Percentiles rank a stretch among this genome's conserved stretches.
Conservation (phyloP, 2,113 vertebrate species). For the Phainopepla nitens region DNA sequence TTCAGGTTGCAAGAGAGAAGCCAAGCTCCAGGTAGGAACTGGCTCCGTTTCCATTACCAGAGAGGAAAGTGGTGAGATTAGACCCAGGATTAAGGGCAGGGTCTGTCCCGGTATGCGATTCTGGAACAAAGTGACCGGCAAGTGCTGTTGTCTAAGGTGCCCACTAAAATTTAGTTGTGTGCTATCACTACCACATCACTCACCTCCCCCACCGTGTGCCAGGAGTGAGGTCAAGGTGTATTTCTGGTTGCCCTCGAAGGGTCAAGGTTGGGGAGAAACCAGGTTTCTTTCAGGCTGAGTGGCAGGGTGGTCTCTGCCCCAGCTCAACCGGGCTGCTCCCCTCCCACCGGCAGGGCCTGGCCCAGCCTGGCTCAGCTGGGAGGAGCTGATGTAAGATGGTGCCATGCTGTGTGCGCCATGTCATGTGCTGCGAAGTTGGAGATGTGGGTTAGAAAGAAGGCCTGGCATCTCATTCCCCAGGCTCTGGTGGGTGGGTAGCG, state of each 20-base stretch:
- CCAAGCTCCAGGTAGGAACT: slow-evolving; percentile 28
- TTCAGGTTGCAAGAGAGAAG: background rate
- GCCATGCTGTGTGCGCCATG: slow-evolving; percentile 70
- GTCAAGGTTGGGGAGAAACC: background rate
- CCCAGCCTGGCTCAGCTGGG: slow-evolving; percentile 31
- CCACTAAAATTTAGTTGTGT: slow-evolving; percentile 48
- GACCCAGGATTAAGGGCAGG: background rate
- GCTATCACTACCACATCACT: slow-evolving; percentile 12
- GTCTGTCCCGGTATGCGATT: background rate
- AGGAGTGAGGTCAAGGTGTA: slow-evolving; percentile 64
- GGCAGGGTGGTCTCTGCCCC: background rate
- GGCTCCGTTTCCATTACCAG: background rate
- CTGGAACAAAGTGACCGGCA: slow-evolving; percentile 42
- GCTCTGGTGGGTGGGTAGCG: slow-evolving; percentile 68
- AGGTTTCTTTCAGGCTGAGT: background rate
- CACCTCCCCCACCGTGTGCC: slow-evolving; percentile 57
- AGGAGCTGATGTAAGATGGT: slow-evolving; percentile 51
- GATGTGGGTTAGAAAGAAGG: slow-evolving; percentile 71
- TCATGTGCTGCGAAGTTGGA: slow-evolving; percentile 65
- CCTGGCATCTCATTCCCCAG: slow-evolving; percentile 64
- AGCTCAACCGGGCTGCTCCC: slow-evolving; percentile 22
- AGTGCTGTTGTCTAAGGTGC: slow-evolving; percentile 65
- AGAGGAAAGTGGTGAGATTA: slow-evolving; percentile 50
- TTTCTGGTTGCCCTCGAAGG: slow-evolving; percentile 3
- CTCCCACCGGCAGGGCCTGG: background rate